phyloP scores from a whole-genome alignment of 1,140 invertebrate species.

The Drosophila sproati region DNA sequence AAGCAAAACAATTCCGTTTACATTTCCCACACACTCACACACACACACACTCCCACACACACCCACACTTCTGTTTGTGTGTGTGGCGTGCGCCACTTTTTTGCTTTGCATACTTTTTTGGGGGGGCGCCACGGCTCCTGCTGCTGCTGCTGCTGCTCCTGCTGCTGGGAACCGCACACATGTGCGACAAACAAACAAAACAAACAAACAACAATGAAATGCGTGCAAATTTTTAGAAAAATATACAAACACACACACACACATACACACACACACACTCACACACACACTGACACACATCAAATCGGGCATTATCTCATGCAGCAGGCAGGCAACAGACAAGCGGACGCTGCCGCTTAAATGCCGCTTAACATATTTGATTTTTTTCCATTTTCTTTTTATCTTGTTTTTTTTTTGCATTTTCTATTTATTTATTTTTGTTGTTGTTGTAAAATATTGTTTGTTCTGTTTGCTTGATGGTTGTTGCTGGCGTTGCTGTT shows the following conservation, averaged over 20 bases:
- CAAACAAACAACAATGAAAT: constrained; percentile 66
- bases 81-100: constrained; percentile 63
- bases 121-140: constrained; percentile 7
- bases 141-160: constrained; percentile 1
- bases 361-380: constrained; percentile 80
- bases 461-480: constrained; percentile 58
- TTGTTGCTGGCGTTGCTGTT: constrained; percentile 23
- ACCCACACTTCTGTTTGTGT: constrained; percentile 2
- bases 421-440: constrained; percentile 20
- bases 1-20: constrained; percentile 82
- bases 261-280: constrained; percentile 69
- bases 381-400: constrained; percentile 35
- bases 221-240: constrained; percentile 83
- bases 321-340: constrained; percentile 53
- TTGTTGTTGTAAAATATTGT: constrained; percentile 48
- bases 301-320: constrained; percentile 68
- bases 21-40: constrained; percentile 70
- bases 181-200: constrained; percentile 75
- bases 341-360: constrained; percentile 58
- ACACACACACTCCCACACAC: constrained; percentile 16
- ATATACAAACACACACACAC: constrained; percentile 76
- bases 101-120: constrained; percentile 75
- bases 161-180: constrained; percentile 74
- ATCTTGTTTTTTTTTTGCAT: constrained; percentile 12
- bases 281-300: constrained; percentile 72